Conservation (phyloP, 2,888 invertebrate genomes). For the Athripsodes cinereus region DNA sequence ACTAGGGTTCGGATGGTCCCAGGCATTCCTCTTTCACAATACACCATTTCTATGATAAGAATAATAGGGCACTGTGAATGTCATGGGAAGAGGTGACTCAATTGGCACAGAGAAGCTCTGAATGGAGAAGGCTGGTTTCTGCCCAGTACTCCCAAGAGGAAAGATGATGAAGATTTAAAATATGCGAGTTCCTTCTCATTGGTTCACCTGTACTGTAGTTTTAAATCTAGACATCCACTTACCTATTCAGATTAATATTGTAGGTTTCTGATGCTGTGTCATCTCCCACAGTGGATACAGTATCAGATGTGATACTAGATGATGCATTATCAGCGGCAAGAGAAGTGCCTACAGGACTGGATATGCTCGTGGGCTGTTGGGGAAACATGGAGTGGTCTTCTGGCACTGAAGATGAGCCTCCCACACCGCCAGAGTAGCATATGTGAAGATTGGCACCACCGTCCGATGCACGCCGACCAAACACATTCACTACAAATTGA, state of each 20-base stretch:
- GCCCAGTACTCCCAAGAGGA: no score
- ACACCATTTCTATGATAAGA: no score
- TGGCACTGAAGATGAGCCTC: constrained; percentile 40
- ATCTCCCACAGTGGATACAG: constrained; percentile 29
- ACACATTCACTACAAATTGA: constrained; percentile 57
- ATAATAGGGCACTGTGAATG: no score
- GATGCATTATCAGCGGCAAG: constrained; percentile 15
- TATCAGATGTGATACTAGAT: constrained; percentile 25
- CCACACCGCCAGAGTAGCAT: constrained; percentile 49
- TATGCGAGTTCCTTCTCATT: no score
- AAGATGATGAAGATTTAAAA: no score
- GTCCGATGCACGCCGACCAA: constrained; percentile 89
- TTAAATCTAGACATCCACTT: no score
- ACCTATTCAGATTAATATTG: constrained; percentile 43
- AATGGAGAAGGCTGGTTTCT: no score
- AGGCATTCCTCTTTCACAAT: no score
- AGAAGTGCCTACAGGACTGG: constrained; percentile 1
- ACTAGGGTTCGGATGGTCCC: no score
- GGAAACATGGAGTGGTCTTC: constrained; percentile 47
- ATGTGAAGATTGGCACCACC: constrained; percentile 90
- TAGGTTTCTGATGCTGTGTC: constrained; percentile 41
- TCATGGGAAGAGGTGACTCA: no score
- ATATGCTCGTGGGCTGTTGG: constrained; percentile 40
- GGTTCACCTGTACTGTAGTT: no score
- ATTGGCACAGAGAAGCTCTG: no score